Base-by-base conservation (phyloP, 2,113 vertebrate species). In the Empidonax alnorum region DNA sequence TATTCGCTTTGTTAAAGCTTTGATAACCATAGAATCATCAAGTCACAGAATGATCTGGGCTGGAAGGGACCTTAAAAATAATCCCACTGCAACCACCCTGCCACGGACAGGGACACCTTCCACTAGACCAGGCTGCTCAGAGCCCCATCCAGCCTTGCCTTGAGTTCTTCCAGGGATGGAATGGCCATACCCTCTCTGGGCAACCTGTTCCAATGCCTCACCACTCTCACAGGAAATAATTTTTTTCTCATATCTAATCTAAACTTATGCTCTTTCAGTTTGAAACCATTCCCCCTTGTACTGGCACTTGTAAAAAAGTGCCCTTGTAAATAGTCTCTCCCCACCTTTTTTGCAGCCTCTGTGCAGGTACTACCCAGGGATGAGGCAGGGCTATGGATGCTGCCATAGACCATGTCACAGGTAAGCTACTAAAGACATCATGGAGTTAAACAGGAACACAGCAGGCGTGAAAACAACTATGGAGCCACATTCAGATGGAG, bases 391-490 rank as follows among this genome's bases (percentile, higher is more conserved):
- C 14, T 42, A 47, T 12, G 42, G 46, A 15, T 62, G 14, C 27
- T 58, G 41, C 17, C 59, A 33, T 9, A n/a, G 59, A 33, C 25
- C 11, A 4, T 12, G 16, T 35, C 68, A 55, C 1, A 0, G 14
- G 44, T 28, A 71, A 75, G 12, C 37, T 75, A 37, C 25, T 73
- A 31, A 66, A 87, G 61, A 55, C 65, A 74, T 21, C 21, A 37
- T 20, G 41, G 69, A 91, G 86, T 92, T 93, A 89, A 94, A 81
- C 31, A 81, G 56, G 44, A 84, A 78, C 8, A 19, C 56, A 91
- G 31, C 49, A 93, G 53, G 59, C n/a, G 53, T n/a, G 52, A 87
- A 91, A 94, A 19, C 73, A 87, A n/a, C 78, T 55, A 58, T 10
- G 30, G 59, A 92, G 41, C 31, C 90, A 69, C 49, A 69, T 46